Percentiles rank a stretch among this genome's conserved stretches.
phyloP scores from a whole-genome alignment of 2,113 vertebrate species.

The Trematomus loennbergii region DNA sequence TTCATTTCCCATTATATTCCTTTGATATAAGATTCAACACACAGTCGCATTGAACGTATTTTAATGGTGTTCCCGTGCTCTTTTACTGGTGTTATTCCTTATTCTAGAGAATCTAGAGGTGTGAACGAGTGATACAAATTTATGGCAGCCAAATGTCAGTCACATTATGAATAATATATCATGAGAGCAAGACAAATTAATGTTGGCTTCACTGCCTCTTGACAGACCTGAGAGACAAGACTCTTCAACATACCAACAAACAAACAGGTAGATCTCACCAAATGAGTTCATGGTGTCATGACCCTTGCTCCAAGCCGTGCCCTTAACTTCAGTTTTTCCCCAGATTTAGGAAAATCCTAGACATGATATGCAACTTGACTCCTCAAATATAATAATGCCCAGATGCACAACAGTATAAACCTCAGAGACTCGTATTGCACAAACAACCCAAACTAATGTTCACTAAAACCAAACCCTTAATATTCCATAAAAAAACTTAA shows the following conservation, averaged over 20 bases:
- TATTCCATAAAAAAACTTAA: not conserved
- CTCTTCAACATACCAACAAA: conserved; percentile 42
- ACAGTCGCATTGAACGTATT: not conserved
- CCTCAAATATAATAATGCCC: not conserved
- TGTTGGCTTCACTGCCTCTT: conserved; percentile 25
- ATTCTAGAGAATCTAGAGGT: not conserved
- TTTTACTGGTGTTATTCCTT: not conserved
- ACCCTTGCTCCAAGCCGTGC: not conserved
- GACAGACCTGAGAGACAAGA: conserved; percentile 35
- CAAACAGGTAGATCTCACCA: conserved; percentile 32
- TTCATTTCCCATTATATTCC: not conserved
- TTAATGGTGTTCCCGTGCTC: not conserved
- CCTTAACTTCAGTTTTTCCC: not conserved
- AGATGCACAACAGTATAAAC: not conserved
- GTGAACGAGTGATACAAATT: conserved; percentile 20
- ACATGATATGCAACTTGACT: not conserved
- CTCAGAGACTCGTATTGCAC: too few species aligned
- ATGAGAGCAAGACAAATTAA: conserved; percentile 31
- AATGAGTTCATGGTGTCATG: conserved; percentile 4
- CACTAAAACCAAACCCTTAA: not conserved
- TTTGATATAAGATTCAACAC: not conserved
- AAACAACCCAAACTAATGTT: not conserved
- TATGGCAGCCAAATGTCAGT: conserved; percentile 43
- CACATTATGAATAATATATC: conserved; percentile 56
- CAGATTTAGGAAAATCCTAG: not conserved